These are phyloP conservation scores for Pycnomerus fuliginosus DNA, from an alignment of 2,888 invertebrate genomes.

Conservation along the genomic window DNA sequence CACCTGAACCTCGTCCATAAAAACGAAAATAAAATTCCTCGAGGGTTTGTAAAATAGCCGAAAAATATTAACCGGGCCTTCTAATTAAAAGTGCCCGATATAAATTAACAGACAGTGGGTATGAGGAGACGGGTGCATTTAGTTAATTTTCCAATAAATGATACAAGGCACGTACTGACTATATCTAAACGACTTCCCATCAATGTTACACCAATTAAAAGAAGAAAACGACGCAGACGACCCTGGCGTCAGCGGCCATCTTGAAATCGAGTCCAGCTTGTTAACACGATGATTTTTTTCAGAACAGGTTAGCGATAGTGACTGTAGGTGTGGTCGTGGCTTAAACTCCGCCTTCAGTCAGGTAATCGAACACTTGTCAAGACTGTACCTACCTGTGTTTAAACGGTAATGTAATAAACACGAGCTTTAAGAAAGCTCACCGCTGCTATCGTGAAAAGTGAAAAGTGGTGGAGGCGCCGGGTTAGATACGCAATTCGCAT, in stretches of 20 bases:
- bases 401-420: slow-evolving; percentile 31
- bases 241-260: slow-evolving; percentile 51
- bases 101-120: too few relatives aligned
- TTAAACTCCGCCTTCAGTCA: slow-evolving; percentile 42
- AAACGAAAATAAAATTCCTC: too few relatives aligned
- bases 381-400: slow-evolving; percentile 44
- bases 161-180: slow-evolving; percentile 48
- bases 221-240: slow-evolving; percentile 45
- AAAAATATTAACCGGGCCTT: too few relatives aligned
- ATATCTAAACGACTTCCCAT: slow-evolving; percentile 50
- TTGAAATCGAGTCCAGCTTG: slow-evolving; percentile 49
- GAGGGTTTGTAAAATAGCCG: too few relatives aligned
- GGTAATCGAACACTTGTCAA: slow-evolving; percentile 47
- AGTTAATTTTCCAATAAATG: slow-evolving; percentile 48
- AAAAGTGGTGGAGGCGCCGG: too few relatives aligned
- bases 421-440: slow-evolving; percentile 14
- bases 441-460: too few relatives aligned
- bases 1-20: too few relatives aligned
- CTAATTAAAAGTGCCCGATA: too few relatives aligned
- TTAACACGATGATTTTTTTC: slow-evolving; percentile 51
- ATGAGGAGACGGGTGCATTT: too few relatives aligned
- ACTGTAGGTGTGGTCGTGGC: slow-evolving; percentile 44
- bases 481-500: too few relatives aligned
- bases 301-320: slow-evolving; percentile 48
- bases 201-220: slow-evolving; percentile 51